Conservation (phyloP, 2,113 vertebrate species). For the Solea solea region DNA sequence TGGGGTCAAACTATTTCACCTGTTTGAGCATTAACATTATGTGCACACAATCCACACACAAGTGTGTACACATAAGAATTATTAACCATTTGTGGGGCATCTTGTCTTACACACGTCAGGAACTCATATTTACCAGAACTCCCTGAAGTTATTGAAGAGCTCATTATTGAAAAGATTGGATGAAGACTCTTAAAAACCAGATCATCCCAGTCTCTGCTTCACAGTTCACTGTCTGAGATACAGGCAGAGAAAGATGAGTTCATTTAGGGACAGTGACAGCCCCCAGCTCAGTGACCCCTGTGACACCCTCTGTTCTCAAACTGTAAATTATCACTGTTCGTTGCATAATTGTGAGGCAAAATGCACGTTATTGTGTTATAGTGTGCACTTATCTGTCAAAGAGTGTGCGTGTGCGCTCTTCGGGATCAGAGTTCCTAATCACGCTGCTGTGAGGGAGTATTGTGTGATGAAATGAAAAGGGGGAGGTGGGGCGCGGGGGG, state of each 20-base stretch:
- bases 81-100: no score
- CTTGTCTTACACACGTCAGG: no score
- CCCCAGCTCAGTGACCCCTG: conserved; percentile 31
- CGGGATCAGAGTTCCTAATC: no score
- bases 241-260: conserved; percentile 18
- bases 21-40: no score
- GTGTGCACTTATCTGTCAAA: conserved; percentile 35
- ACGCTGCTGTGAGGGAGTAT: conserved; percentile 34
- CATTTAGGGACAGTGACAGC: conserved; percentile 32
- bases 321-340: conserved; percentile 60
- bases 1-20: no score
- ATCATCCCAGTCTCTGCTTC: neutral
- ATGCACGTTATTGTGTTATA: conserved; percentile 37
- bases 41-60: no score
- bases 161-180: no score
- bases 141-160: no score
- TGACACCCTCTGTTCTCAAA: conserved; percentile 34
- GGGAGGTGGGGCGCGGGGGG: neutral
- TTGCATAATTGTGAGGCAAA: no score
- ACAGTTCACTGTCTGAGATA: neutral
- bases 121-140: no score
- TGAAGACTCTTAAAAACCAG: neutral
- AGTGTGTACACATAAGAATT: no score
- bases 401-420: conserved; percentile 4
- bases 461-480: conserved; percentile 14